Conservation (phyloP, 2,797 vertebrate genomes). For the Dryobates pubescens region DNA sequence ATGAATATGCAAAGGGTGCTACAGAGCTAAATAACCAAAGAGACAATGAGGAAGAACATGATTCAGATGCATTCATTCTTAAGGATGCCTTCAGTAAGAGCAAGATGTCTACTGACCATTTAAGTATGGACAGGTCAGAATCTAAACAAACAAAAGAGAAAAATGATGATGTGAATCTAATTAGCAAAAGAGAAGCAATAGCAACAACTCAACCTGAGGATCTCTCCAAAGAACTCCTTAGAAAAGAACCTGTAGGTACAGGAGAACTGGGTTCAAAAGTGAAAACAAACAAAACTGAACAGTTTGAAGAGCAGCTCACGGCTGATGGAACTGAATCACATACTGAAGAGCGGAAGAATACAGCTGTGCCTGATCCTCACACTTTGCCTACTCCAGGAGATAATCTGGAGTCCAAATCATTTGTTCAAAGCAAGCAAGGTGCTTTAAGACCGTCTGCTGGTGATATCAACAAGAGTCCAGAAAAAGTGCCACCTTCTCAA, state of each 20-base stretch:
- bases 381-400: not conserved
- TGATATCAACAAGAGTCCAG: not conserved
- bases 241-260: not conserved
- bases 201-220: not conserved
- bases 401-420: not conserved
- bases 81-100: constrained; percentile 77
- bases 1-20: constrained; percentile 5
- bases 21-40: constrained; percentile 59
- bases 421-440: constrained; percentile 13
- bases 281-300: not conserved
- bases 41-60: not conserved
- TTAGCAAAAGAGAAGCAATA: not conserved
- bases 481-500: constrained; percentile 1
- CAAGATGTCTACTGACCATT: constrained; percentile 32
- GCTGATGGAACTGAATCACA: not conserved
- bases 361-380: not conserved
- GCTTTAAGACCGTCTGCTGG: not conserved
- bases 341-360: not conserved
- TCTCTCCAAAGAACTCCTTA: not conserved
- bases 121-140: constrained; percentile 61
- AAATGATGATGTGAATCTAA: not conserved
- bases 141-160: constrained; percentile 66
- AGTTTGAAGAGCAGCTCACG: not conserved
- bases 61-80: constrained; percentile 67
- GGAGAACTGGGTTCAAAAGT: not conserved